Percentiles rank a stretch among this genome's conserved stretches.
Conservation (phyloP, 1,140 invertebrate genomes). For the Drosophila mayri region DNA sequence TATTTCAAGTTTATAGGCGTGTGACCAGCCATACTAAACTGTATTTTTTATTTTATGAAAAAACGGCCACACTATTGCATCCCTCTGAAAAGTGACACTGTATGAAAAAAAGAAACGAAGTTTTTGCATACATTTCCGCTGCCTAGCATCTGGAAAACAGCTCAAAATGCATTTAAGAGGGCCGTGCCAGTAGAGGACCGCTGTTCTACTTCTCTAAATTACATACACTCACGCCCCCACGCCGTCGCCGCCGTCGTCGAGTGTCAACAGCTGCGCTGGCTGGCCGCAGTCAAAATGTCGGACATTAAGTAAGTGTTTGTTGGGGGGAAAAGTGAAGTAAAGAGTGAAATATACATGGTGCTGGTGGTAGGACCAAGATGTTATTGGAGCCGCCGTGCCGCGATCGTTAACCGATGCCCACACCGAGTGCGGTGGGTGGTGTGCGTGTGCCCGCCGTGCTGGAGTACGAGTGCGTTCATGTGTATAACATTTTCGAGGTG, state of each 20-base stretch:
- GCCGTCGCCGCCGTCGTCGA: slow-evolving; percentile 52
- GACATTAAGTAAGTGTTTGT: slow-evolving; percentile 75
- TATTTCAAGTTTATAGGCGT: background rate
- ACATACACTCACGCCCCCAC: slow-evolving; percentile 44
- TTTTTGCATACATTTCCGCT: slow-evolving; percentile 14
- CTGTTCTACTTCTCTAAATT: slow-evolving; percentile 32
- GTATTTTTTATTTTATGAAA: background rate
- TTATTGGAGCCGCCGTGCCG: background rate
- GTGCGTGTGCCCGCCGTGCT: background rate
- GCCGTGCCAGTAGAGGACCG: slow-evolving; percentile 9
- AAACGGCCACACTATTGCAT: slow-evolving; percentile 27
- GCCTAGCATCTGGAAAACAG: background rate
- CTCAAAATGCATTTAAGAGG: slow-evolving; percentile 25
- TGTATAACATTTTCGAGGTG: slow-evolving; percentile 54
- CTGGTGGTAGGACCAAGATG: background rate
- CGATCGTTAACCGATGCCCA: background rate
- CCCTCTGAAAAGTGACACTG: slow-evolving; percentile 39
- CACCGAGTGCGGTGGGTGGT: background rate
- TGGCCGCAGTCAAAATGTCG: slow-evolving; percentile 71
- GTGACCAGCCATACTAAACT: background rate
- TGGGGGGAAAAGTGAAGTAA: slow-evolving; percentile 17
- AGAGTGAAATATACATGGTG: slow-evolving; percentile 1
- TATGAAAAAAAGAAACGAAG: slow-evolving; percentile 38
- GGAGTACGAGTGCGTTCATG: slow-evolving; percentile 36
- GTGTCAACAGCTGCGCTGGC: slow-evolving; percentile 75